Base-by-base conservation (phyloP, 2,888 invertebrate genomes). In the Neoaliturus tenellus region DNA sequence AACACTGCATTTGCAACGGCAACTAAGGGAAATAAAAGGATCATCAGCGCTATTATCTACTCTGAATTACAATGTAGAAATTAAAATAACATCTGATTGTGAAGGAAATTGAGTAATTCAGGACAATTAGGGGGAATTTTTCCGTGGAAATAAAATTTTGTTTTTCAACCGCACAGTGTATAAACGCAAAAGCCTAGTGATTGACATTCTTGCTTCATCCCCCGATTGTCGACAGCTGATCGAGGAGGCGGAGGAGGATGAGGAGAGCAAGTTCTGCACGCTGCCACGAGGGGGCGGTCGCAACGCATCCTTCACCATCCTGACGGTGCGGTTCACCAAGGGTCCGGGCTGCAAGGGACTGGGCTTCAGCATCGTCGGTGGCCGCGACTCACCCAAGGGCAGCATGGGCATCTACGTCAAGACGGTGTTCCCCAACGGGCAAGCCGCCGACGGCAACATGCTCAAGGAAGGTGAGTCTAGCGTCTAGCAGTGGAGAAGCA, bases 301-400 rank as follows among this genome's bases (percentile, higher is more conserved):
- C 83, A 88, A 88, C 69, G 90, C 90, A 83, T 91, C 92, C 8
- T 93, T 93, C 87, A 92, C 92, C 39, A 93, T 93, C 85, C 89
- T 90, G 86, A 90, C 90, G 12, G 93, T 94, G 85, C 92, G 93
- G 85, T 95, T 95, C 89, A 93, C 93, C 83, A 97, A 97, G 90
- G 97, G 97, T 71, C 95, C 95, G 1, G 96, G 96, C 17, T 94
- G 95, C 85, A 97, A 97, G 90, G 96, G 96, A 44, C 93, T 97
- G 28, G 97, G 97, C 23, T 97, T 97, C 91, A 97, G 97, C 87
- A 96, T 97, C 87, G 97, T 97, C 25, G 98, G 97, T 17, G 97
- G 97, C 0, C 93, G 93, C 81, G 97, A 97, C 89, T 96, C 96
- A 17, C 96, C 96, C 0, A 94, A 95, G 86, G 97, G 97, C 0